These are phyloP conservation scores for Ostrea denselamellosa DNA, from an alignment of 1,140 invertebrate species.

Conservation along the genomic window DNA sequence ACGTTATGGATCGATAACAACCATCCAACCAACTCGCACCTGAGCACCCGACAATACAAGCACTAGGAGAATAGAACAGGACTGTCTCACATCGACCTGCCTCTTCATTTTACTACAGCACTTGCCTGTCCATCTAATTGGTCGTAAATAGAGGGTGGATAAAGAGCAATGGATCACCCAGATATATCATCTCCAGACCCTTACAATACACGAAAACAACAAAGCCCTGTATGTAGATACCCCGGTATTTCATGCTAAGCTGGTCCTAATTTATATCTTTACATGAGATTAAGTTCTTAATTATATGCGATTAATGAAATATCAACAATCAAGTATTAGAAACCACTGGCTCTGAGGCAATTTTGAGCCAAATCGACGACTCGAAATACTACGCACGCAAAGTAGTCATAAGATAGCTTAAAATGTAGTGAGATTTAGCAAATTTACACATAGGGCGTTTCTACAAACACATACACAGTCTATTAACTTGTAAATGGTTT, in stretches of 20 bases:
- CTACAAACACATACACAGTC: background rate
- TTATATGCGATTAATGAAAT: background rate
- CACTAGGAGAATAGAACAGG: background rate
- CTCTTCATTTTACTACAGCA: background rate
- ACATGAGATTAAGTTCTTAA: slow-evolving; percentile 23
- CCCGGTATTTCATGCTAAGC: background rate
- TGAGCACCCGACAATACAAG: background rate
- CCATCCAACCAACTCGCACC: background rate
- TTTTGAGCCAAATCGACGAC: background rate
- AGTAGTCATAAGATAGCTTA: background rate
- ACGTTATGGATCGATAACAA: background rate
- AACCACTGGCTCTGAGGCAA: background rate
- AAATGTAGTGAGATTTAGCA: background rate
- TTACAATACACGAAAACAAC: slow-evolving; percentile 1
- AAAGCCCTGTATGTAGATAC: background rate
- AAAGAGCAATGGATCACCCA: background rate
- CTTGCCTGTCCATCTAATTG: slow-evolving; percentile 20
- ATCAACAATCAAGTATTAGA: background rate
- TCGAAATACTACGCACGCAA: background rate
- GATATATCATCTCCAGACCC: background rate
- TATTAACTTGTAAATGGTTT: slow-evolving; percentile 17
- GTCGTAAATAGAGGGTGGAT: background rate
- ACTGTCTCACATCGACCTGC: background rate
- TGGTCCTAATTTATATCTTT: background rate
- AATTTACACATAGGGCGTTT: background rate